Evolutionary conservation across 2,888 invertebrate genomes (phyloP), one percentile per base, ranked within the genome.

Genomic region (Macrophya annulata): DNA sequence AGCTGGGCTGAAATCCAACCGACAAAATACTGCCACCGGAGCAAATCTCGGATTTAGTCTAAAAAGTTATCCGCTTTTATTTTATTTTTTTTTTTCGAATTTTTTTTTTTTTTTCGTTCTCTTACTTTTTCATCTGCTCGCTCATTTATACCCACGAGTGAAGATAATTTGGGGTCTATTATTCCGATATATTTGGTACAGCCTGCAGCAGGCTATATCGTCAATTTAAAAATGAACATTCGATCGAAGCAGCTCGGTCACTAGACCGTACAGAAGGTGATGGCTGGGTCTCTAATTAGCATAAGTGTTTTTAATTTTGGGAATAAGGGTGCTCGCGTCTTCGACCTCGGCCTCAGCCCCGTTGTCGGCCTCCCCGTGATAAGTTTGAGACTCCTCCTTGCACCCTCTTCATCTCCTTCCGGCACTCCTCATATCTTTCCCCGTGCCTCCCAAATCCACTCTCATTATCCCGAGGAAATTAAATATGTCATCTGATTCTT

Each of bases 401-500:
- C 84, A 85, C 25, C 84, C 85, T 12, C 43, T 85, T 71, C 84
- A 59, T 79, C 85, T 79, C 83, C 85, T 83, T 86, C 86, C 86
- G 72, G 85, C 89, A 89, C 91, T 91, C 90, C 91, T 87, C 89
- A 88, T 91, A 90, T 91, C 91, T 91, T 88, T 87, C 86, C 88
- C 86, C 77, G 85, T 88, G 88, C 88, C 90, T 88, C 89, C 87
- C 86, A 87, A 71, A 90, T 87, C 91, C 90, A 91, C 91, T 92
- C 90, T 90, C 92, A 92, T 92, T 91, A 92, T 91, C 90, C 89
- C 88, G 85, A 91, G 92, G 91, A 92, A 93, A 93, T 93, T 92
- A 92, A 92, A 93, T 91, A 90, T 91, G 92, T 91, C 91, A 89
- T 90, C 89, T 90, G 90, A 90, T 89, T 89, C 90, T 91, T 91